Percentiles rank a stretch among this genome's conserved stretches.
These are phyloP conservation scores for Tribolium castaneum DNA, from an alignment of 1,140 invertebrate genomes.

Conservation along the genomic window DNA sequence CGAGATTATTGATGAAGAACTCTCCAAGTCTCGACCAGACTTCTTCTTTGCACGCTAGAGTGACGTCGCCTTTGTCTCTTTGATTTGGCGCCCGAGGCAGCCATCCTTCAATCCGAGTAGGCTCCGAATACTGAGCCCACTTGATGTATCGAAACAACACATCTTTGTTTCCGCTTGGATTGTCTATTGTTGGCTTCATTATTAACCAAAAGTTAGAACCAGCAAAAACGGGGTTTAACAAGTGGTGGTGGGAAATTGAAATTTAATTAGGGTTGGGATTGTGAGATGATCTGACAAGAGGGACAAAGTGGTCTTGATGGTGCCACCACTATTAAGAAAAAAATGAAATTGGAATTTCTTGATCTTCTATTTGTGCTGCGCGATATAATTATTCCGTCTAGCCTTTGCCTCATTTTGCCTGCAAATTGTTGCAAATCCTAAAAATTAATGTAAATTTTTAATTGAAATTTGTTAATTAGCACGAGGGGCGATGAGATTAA, in stretches of 20 bases:
- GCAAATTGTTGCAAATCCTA: slow-evolving; percentile 43
- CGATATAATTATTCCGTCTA: background rate
- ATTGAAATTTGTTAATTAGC: slow-evolving; percentile 46
- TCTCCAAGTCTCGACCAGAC: slow-evolving; percentile 53
- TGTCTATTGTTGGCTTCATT: slow-evolving; percentile 39
- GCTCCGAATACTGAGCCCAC: slow-evolving; percentile 20
- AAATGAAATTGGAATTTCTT: background rate
- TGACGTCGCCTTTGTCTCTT: slow-evolving; percentile 46
- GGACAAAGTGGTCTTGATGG: background rate
- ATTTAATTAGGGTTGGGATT: slow-evolving; percentile 41
- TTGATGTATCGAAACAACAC: slow-evolving; percentile 39
- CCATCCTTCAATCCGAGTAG: slow-evolving; percentile 39
- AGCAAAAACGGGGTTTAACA: slow-evolving; percentile 28
- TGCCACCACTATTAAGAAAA: background rate
- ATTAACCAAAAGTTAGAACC: slow-evolving; percentile 19
- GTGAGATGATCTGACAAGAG: too few relatives aligned
- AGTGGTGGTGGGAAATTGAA: background rate
- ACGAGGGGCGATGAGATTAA: slow-evolving; percentile 43
- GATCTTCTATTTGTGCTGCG: slow-evolving; percentile 1
- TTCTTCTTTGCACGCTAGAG: slow-evolving; percentile 47
- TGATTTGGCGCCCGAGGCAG: slow-evolving; percentile 52
- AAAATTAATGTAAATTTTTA: slow-evolving; percentile 48
- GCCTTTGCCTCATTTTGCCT: background rate
- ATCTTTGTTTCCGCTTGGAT: slow-evolving; percentile 44
- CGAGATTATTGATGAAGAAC: slow-evolving; percentile 57